phyloP scores from a whole-genome alignment of 2,797 vertebrate species.

The Halcyon leucocephala region DNA sequence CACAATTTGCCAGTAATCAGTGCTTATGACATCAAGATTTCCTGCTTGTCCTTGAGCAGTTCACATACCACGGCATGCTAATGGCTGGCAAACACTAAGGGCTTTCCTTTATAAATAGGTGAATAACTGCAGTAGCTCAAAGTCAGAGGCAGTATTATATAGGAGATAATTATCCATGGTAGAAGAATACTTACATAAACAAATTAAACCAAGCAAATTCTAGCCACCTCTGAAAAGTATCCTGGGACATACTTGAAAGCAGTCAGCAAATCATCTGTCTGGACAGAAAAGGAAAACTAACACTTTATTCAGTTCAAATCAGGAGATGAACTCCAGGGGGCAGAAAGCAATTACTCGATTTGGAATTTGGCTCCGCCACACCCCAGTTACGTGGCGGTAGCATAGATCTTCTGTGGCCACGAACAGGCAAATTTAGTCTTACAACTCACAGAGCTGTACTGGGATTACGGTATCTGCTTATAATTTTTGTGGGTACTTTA shows the following conservation, averaged over 20 bases:
- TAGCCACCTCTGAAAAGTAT: not conserved
- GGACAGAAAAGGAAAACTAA: not conserved
- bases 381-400: not conserved
- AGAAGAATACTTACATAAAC: not conserved
- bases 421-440: not conserved
- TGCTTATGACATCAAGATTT: not conserved
- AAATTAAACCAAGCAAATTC: not conserved
- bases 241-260: not conserved
- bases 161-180: not conserved
- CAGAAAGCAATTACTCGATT: not conserved
- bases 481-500: slow-evolving; percentile 21
- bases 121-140: not conserved
- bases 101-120: not conserved
- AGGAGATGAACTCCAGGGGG: not conserved
- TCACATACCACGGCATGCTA: not conserved
- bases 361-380: not conserved
- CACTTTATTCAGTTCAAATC: not conserved
- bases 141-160: not conserved
- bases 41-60: not conserved
- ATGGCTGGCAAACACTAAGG: not conserved
- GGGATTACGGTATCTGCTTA: not conserved
- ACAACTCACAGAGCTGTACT: not conserved
- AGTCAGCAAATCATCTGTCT: not conserved
- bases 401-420: not conserved
- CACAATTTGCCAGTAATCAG: not conserved